Evolutionary conservation across 2,797 vertebrate species (phyloP), one percentile per base, ranked within the genome.

Genomic region (Sphaeramia orbicularis): DNA sequence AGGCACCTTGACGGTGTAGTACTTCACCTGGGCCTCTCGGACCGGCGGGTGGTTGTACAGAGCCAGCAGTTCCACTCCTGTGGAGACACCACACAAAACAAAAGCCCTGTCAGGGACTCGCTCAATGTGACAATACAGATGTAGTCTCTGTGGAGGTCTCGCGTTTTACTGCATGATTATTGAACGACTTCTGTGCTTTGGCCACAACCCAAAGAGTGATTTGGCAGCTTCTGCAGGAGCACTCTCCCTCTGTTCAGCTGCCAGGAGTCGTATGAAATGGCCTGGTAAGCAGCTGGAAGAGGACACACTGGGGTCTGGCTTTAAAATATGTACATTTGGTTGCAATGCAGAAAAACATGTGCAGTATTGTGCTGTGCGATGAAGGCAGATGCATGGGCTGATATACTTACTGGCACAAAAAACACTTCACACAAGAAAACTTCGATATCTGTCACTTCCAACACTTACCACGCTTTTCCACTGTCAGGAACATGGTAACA

Each of bases 1-100:
- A 10, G 98, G 98, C 45, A 99, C 96, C 78, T 96, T 98, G 76
- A 98, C 94, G 0, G 97, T 96, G 49, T 97, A 99, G 86, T 97
- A 99, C 64, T 96, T 97, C 63, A 93, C 87, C 80, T 94, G 94
- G 62, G 80, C 93, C 37, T 95, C 94, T 1, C 89, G 84, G 41
- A 61, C 87, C 30, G 92, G 91, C 0, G 96, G 96, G 76, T 95
- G 96, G 93, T 99, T 98, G 92, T 96, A 99, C 81, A 99, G 79
- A 38, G 94, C 85, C 4, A 98, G 96, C 86, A 98, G 94, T 54
- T 99, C 93, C 42, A 77, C 95, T 36, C 93, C 92, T 95, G 93
- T 86, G 14, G 45, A 74, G 48, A 63, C 14, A 36, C 7, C 8
- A 68, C 27, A 68, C 2, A 57, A 44, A 59, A 71, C 4, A 44